These are phyloP conservation scores for Brachionus paranguensis DNA, from an alignment of 1,140 invertebrate species.

Conservation along the genomic window DNA sequence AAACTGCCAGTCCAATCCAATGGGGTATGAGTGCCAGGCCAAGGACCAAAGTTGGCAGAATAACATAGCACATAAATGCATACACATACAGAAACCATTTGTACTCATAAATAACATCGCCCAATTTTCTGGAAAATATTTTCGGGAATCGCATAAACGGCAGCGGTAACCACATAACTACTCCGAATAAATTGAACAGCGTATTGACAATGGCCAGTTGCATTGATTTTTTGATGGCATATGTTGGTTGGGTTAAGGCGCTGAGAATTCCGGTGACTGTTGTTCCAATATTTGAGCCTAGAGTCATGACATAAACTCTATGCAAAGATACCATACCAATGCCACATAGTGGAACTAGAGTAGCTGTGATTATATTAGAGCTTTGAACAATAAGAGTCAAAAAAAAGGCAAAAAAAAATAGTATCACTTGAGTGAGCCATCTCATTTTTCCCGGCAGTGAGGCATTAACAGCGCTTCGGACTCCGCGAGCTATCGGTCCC, in stretches of 20 bases:
- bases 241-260: constrained; percentile 55
- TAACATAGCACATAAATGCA: constrained; percentile 58
- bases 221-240: constrained; percentile 53
- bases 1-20: constrained; percentile 12
- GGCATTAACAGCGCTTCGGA: constrained; percentile 60
- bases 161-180: constrained; percentile 62
- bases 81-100: constrained; percentile 62
- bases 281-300: constrained; percentile 65
- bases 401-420: constrained; percentile 55
- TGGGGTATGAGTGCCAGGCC: constrained; percentile 48
- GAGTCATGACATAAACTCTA: constrained; percentile 61
- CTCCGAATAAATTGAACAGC: constrained; percentile 62
- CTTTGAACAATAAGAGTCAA: constrained; percentile 64
- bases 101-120: constrained; percentile 58
- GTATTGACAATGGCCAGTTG: constrained; percentile 63
- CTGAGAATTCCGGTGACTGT: constrained; percentile 61
- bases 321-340: constrained; percentile 62
- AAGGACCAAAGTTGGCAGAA: constrained; percentile 58
- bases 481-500: constrained; percentile 57
- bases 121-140: constrained; percentile 57
- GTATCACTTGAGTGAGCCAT: constrained; percentile 59
- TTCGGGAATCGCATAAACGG: constrained; percentile 61
- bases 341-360: constrained; percentile 63
- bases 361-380: constrained; percentile 63
- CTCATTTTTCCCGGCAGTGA: constrained; percentile 56